Evolutionary conservation across 2,113 vertebrate genomes (phyloP).

Genomic region (Manacus vitellinus): DNA sequence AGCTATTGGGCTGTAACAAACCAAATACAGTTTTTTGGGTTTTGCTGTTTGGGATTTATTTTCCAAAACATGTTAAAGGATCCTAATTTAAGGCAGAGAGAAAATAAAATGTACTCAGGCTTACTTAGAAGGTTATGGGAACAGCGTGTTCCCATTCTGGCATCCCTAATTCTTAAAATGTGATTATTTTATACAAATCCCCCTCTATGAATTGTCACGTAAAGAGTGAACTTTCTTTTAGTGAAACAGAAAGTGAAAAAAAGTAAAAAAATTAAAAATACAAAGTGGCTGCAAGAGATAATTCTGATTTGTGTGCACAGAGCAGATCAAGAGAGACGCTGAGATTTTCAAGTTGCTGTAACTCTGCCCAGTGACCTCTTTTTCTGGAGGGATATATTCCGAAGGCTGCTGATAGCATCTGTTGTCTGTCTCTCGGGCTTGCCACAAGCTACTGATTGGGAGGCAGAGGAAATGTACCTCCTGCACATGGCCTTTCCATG

Average conservation of each 20-base stretch:
- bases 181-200: neutral
- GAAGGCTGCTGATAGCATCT: constrained; percentile 42
- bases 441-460: neutral
- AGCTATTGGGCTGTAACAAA: neutral
- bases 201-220: neutral
- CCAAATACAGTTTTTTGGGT: neutral
- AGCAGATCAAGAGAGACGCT: neutral
- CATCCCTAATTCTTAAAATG: neutral
- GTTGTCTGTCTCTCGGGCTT: neutral
- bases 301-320: neutral
- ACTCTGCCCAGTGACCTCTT: constrained; percentile 44
- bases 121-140: neutral
- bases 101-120: neutral
- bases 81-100: neutral
- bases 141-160: neutral
- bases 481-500: constrained; percentile 24
- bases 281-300: neutral
- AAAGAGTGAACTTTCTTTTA: neutral
- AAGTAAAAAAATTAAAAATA: neutral
- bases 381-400: neutral
- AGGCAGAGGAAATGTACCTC: neutral
- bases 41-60: neutral
- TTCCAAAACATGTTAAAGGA: neutral
- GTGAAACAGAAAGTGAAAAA: neutral
- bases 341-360: neutral